These are phyloP conservation scores for Aleiodes leptofemur DNA, from an alignment of 2,888 invertebrate genomes.

Conservation along the genomic window DNA sequence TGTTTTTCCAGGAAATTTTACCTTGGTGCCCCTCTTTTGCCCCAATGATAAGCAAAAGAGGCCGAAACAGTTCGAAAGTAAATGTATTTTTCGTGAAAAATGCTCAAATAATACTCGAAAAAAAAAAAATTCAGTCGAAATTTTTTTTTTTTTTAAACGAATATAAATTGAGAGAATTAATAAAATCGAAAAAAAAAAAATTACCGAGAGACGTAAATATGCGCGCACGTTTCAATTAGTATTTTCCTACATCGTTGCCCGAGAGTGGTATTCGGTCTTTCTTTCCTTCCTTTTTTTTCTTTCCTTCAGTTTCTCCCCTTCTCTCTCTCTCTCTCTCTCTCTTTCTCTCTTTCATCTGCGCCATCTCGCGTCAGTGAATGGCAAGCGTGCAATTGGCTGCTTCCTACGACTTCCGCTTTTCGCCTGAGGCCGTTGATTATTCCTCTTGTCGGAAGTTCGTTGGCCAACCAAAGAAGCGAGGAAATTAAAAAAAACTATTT, in stretches of 20 bases:
- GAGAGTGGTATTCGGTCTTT: conserved; percentile 22
- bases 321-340: conserved; percentile 3
- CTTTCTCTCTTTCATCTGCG: conserved; percentile 20
- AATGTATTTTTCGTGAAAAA: no score
- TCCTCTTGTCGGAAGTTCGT: conserved; percentile 66
- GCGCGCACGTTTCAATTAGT: conserved; percentile 7
- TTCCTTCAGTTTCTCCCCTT: background rate
- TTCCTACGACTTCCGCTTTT: conserved; percentile 70
- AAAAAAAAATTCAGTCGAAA: no score
- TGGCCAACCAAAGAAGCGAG: conserved; percentile 53
- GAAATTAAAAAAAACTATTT: conserved; percentile 27
- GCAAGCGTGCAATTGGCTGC: conserved; percentile 63
- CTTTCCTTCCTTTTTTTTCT: conserved; percentile 19
- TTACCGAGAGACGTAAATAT: conserved; percentile 9
- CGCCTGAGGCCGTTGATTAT: conserved; percentile 64
- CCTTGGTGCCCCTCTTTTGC: no score
- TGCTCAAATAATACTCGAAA: no score
- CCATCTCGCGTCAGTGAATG: conserved; percentile 37
- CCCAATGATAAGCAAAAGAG: no score
- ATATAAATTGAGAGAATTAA: background rate
- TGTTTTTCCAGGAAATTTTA: no score
- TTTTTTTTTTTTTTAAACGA: background rate
- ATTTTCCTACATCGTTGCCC: conserved; percentile 16
- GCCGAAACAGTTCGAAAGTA: no score
- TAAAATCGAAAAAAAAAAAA: background rate